Percentiles rank a stretch among this genome's conserved stretches.
Conservation (phyloP, 2,797 vertebrate species). For the Nasua narica region DNA sequence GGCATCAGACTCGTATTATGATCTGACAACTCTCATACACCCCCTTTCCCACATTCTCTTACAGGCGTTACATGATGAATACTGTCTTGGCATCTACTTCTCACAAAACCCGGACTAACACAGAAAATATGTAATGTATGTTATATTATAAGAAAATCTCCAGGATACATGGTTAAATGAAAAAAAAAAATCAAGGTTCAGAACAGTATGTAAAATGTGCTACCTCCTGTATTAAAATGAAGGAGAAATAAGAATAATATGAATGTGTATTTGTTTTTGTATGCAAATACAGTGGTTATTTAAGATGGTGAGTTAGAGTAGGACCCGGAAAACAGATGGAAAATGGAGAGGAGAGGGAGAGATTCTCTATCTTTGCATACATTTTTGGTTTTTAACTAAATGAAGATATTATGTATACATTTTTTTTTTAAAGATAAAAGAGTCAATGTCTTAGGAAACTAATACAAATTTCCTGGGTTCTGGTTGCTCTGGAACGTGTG, state of each 20-base stretch:
- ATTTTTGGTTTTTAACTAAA: not conserved
- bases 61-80: not conserved
- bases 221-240: not conserved
- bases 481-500: slow-evolving; percentile 22
- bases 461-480: slow-evolving; percentile 19
- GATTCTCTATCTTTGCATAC: not conserved
- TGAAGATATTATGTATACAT: not conserved
- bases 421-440: not conserved
- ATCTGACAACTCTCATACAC: not conserved
- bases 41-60: not conserved
- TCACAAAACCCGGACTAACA: not conserved
- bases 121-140: not conserved
- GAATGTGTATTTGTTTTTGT: not conserved
- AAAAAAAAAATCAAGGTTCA: not conserved
- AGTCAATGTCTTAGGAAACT: not conserved
- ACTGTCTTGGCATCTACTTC: not conserved
- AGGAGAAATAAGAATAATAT: not conserved
- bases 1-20: not conserved
- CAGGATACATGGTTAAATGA: not conserved
- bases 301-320: not conserved
- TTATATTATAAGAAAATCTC: not conserved
- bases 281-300: not conserved
- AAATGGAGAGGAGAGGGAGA: not conserved
- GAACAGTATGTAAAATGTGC: not conserved
- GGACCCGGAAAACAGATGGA: not conserved